phyloP scores from a whole-genome alignment of 2,888 invertebrate species.

The Sarcophaga variegata region DNA sequence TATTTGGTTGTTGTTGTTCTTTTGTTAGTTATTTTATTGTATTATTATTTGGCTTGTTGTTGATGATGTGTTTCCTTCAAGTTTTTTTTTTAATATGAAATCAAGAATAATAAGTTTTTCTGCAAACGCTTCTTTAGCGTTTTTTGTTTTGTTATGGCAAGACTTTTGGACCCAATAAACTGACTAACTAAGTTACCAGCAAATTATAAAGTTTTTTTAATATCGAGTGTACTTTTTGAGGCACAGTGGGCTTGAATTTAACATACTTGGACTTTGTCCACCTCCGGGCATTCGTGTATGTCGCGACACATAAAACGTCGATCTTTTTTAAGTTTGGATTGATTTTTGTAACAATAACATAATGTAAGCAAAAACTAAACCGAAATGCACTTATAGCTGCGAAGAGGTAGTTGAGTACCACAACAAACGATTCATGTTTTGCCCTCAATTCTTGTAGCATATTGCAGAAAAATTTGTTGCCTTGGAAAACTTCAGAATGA shows the following conservation, averaged over 20 bases:
- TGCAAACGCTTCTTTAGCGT: neutral
- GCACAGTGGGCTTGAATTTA: conserved; percentile 12
- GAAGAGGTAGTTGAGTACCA: no score
- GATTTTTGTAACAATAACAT: no score
- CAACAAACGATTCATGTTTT: no score
- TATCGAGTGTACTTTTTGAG: neutral
- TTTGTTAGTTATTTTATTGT: conserved; percentile 39
- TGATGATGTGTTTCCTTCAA: conserved; percentile 51
- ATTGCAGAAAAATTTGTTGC: no score
- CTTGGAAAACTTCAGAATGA: no score
- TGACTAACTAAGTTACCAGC: conserved; percentile 8
- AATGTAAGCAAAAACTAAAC: no score
- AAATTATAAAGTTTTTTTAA: conserved; percentile 21
- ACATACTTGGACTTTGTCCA: no score
- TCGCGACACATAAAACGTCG: no score
- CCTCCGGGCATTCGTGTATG: no score
- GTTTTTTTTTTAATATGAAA: conserved; percentile 31
- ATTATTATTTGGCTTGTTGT: conserved; percentile 13
- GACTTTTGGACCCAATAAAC: conserved; percentile 34
- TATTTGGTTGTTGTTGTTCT: conserved; percentile 28
- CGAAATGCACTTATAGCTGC: no score
- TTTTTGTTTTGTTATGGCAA: neutral
- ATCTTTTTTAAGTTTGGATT: no score
- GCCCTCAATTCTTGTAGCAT: no score
- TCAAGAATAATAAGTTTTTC: conserved; percentile 51